Evolutionary conservation across 1,140 invertebrate species (phyloP).

Genomic region (Musca vetustissima): DNA sequence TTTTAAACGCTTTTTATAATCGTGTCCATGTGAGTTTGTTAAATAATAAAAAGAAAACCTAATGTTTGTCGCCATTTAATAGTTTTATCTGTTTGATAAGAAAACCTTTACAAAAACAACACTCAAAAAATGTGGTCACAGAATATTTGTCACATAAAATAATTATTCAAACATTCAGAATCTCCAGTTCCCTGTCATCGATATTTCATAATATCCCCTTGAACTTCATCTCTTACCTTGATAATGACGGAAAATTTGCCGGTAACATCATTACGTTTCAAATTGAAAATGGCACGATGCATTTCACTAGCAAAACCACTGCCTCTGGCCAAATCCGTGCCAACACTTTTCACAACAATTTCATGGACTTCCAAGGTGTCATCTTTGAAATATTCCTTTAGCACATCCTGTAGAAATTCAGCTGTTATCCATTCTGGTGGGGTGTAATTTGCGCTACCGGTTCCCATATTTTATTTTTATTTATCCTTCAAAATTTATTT

Average conservation of each 20-base stretch:
- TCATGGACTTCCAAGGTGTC: constrained; percentile 41
- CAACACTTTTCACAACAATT: constrained; percentile 43
- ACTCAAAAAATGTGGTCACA: background rate
- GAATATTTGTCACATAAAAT: background rate
- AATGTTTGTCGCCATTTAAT: too few relatives aligned
- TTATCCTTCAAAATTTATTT: constrained; percentile 6
- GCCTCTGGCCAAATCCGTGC: constrained; percentile 33
- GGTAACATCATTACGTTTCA: constrained; percentile 39
- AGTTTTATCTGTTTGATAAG: background rate
- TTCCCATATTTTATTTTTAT: constrained; percentile 41
- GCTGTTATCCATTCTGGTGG: constrained; percentile 49
- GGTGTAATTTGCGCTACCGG: constrained; percentile 47
- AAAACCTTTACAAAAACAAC: background rate
- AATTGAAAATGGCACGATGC: constrained; percentile 48
- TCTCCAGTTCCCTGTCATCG: background rate
- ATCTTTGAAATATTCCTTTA: constrained; percentile 53
- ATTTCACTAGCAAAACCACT: constrained; percentile 50
- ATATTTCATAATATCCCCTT: background rate
- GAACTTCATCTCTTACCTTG: constrained; percentile 32
- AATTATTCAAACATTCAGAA: too few relatives aligned
- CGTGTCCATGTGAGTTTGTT: too few relatives aligned
- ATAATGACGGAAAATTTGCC: constrained; percentile 50
- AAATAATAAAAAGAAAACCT: too few relatives aligned
- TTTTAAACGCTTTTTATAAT: too few relatives aligned
- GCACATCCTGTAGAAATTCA: constrained; percentile 51